These are phyloP conservation scores for Botia almorhae DNA, from an alignment of 2,797 vertebrate species.

Conservation along the genomic window DNA sequence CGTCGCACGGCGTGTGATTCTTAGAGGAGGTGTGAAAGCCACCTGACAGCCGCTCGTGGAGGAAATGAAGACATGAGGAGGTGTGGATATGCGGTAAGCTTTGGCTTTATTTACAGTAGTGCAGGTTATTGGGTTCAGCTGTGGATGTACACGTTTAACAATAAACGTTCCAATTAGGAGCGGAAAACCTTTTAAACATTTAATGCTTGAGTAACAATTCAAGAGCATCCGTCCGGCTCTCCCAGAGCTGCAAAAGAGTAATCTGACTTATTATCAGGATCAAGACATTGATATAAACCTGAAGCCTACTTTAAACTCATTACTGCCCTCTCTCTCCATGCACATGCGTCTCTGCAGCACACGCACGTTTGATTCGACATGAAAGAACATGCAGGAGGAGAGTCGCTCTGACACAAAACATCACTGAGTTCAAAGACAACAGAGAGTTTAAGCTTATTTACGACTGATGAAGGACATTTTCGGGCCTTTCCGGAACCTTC, in stretches of 20 bases:
- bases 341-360: too few relatives aligned
- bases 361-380: too few relatives aligned
- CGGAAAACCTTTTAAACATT: constrained; percentile 21
- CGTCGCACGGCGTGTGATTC: constrained; percentile 19
- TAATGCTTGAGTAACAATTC: constrained; percentile 43
- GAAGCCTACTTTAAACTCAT: constrained; percentile 45
- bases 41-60: constrained; percentile 1
- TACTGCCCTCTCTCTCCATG: constrained; percentile 15
- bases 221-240: constrained; percentile 22
- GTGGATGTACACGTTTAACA: constrained; percentile 1
- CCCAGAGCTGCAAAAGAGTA: constrained; percentile 44
- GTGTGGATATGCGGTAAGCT: neutral
- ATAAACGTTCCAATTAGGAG: constrained; percentile 1
- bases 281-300: constrained; percentile 42
- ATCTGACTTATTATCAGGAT: constrained; percentile 54
- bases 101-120: neutral
- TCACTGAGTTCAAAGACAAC: constrained; percentile 54
- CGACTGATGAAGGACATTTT: constrained; percentile 12
- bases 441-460: constrained; percentile 38
- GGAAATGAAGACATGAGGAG: constrained; percentile 8
- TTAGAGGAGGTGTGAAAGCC: constrained; percentile 32
- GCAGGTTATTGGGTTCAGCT: constrained; percentile 5
- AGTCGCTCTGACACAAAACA: constrained; percentile 48
- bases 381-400: too few relatives aligned
- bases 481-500: neutral